phyloP scores from a whole-genome alignment of 1,140 invertebrate species.

The Saxidomus purpurata region DNA sequence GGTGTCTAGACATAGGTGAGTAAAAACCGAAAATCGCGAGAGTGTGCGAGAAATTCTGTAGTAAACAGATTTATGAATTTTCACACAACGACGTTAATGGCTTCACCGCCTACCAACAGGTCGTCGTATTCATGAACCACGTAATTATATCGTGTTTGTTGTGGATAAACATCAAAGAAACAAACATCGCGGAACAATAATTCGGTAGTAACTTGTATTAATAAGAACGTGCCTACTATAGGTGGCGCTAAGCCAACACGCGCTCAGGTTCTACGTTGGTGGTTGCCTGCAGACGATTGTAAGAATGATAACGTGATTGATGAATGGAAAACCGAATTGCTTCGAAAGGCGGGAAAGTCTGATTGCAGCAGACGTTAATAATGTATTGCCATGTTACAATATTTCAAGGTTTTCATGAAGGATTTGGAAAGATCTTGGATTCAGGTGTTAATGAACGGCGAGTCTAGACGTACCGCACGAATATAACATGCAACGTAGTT shows the following conservation, averaged over 20 bases:
- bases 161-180: constrained; percentile 28
- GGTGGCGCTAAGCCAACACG: constrained; percentile 14
- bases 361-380: background rate
- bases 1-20: constrained; percentile 19
- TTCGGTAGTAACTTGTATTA: constrained; percentile 27
- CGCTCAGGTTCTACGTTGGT: constrained; percentile 33
- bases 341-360: constrained; percentile 11
- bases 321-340: constrained; percentile 19
- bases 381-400: background rate
- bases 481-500: too few relatives aligned
- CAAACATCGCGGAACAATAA: background rate
- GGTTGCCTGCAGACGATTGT: constrained; percentile 11
- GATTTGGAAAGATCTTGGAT: too few relatives aligned
- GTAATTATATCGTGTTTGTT: constrained; percentile 17
- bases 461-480: too few relatives aligned
- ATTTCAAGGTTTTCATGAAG: constrained; percentile 30
- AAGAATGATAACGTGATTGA: constrained; percentile 20
- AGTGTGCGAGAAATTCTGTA: constrained; percentile 10
- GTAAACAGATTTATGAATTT: constrained; percentile 29
- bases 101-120: constrained; percentile 3
- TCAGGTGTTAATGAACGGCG: too few relatives aligned
- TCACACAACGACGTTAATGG: background rate
- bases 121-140: constrained; percentile 22
- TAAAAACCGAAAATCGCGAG: background rate
- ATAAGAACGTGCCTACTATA: constrained; percentile 21